Percentiles rank a stretch among this genome's conserved stretches.
These are phyloP conservation scores for Cyprinodon brontotheroides DNA, from an alignment of 2,113 vertebrate species.

Conservation along the genomic window DNA sequence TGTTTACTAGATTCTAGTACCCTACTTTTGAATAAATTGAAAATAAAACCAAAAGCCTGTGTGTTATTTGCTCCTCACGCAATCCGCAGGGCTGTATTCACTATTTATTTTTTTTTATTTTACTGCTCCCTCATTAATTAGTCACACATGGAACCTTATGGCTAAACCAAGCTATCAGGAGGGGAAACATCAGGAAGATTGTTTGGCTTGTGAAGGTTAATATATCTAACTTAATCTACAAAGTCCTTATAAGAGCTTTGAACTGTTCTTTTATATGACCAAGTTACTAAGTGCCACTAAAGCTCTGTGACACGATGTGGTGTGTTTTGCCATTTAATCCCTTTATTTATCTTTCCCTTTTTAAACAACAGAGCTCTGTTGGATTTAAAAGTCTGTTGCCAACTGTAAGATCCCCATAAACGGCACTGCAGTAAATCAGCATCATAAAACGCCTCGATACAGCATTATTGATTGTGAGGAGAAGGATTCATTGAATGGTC, in stretches of 20 bases:
- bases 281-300: background rate
- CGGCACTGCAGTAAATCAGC: slow-evolving; percentile 30
- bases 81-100: slow-evolving; percentile 34
- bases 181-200: slow-evolving; percentile 16
- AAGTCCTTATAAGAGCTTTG: background rate
- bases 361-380: slow-evolving; percentile 39
- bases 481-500: slow-evolving; percentile 25
- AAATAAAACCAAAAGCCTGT: slow-evolving; percentile 15
- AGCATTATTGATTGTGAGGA: slow-evolving; percentile 44
- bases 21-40: background rate
- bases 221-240: background rate
- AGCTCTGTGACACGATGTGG: background rate
- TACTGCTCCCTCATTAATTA: slow-evolving; percentile 46
- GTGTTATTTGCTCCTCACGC: slow-evolving; percentile 31
- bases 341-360: background rate
- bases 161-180: slow-evolving; percentile 14
- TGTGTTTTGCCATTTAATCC: background rate
- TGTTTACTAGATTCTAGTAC: background rate
- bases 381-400: slow-evolving; percentile 39
- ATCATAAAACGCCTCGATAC: slow-evolving; percentile 44
- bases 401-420: slow-evolving; percentile 42
- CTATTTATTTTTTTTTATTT: slow-evolving; percentile 19
- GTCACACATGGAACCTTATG: slow-evolving; percentile 43
- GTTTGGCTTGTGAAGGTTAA: background rate
- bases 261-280: background rate